Conservation (phyloP, 2,113 vertebrate species). For the human (Homo sapiens) region GRCh38 chr14:64137501-64138000, state of each 20-base stretch:
- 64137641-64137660: neutral
- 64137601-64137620: neutral
- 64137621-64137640: neutral
- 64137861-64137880: constrained; percentile 78
- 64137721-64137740: neutral
- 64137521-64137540: too few relatives aligned
- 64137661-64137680: neutral
- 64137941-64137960: constrained; percentile 77
- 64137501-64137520: too few relatives aligned
- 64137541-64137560: neutral
- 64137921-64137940: constrained; percentile 84
- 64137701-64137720: neutral
- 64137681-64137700: neutral
- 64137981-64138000: constrained; percentile 83
- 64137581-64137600: neutral
- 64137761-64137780: constrained; percentile 27
- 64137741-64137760: constrained; percentile 28
- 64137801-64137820: constrained; percentile 83
- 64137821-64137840: constrained; percentile 84
- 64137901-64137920: constrained; percentile 87
- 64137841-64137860: constrained; percentile 84
- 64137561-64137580: neutral
- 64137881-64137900: constrained; percentile 79
- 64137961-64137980: constrained; percentile 82
- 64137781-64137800: constrained; percentile 84